Percentiles rank a stretch among this genome's conserved stretches.
Conservation (phyloP, 2,888 invertebrate species). For the Steromphala cineraria region DNA sequence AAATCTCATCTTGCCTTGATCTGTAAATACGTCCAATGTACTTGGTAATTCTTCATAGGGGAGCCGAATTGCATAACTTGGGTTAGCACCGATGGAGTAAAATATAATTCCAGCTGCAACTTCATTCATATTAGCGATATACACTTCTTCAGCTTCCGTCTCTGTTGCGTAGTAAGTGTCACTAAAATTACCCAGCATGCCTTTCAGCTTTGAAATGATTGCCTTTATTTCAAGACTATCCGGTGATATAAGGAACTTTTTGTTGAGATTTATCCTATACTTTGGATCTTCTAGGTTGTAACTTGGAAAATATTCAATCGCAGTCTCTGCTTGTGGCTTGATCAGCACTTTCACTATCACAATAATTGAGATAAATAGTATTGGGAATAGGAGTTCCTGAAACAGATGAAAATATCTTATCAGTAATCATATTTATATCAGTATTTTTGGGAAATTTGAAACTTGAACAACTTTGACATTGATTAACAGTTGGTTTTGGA, state of each 20-base stretch:
- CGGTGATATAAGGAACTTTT: conserved; percentile 60
- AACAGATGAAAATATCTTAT: too few species aligned
- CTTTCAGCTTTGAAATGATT: conserved; percentile 58
- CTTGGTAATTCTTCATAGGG: conserved; percentile 32
- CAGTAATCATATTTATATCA: too few species aligned
- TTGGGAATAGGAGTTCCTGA: conserved; percentile 83
- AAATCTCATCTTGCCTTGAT: background rate
- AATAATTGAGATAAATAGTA: conserved; percentile 85
- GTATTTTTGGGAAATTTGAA: too few species aligned
- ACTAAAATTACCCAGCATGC: conserved; percentile 54
- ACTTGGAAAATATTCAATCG: conserved; percentile 42
- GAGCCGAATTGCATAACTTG: conserved; percentile 55
- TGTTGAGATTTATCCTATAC: conserved; percentile 14
- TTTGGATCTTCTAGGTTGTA: conserved; percentile 27
- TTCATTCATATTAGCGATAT: conserved; percentile 80
- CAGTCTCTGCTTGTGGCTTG: conserved; percentile 43
- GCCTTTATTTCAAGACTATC: conserved; percentile 38
- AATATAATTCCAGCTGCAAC: conserved; percentile 81
- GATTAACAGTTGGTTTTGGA: too few species aligned
- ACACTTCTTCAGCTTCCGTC: conserved; percentile 83
- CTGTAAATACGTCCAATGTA: conserved; percentile 25
- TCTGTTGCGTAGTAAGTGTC: conserved; percentile 82
- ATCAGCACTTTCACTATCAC: conserved; percentile 79
- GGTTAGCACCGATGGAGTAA: conserved; percentile 24
- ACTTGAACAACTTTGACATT: too few species aligned